Conservation (phyloP, 2,113 vertebrate genomes). For the Seriola aureovittata region DNA sequence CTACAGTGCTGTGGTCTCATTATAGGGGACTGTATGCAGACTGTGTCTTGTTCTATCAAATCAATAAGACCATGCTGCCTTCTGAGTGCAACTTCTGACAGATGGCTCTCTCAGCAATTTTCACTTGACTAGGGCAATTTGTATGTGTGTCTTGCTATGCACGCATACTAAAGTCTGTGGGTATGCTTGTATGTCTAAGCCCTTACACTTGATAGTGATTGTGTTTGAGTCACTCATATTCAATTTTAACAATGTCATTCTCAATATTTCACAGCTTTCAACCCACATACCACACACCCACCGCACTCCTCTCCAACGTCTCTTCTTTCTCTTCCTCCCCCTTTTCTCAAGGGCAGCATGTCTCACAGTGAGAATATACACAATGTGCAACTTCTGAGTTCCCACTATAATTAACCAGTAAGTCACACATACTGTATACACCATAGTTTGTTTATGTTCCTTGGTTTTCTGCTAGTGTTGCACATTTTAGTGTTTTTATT, state of each 20-base stretch:
- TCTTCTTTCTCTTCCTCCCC: not conserved
- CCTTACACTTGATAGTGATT: conserved; percentile 51
- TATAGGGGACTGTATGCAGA: conserved; percentile 51
- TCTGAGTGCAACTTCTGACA: conserved; percentile 63
- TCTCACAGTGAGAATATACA: not conserved
- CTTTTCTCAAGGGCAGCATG: conserved; percentile 21
- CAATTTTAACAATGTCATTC: conserved; percentile 70
- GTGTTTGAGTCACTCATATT: conserved; percentile 64
- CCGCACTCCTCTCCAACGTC: conserved; percentile 9
- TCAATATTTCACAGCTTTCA: conserved; percentile 56
- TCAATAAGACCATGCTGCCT: conserved; percentile 23
- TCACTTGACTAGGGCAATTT: conserved; percentile 34
- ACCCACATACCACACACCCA: not conserved
- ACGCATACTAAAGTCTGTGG: not conserved
- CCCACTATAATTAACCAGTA: too few relatives aligned
- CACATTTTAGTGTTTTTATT: too few relatives aligned
- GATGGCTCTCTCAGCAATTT: conserved; percentile 68
- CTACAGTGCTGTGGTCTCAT: conserved; percentile 37
- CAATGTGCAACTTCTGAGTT: too few relatives aligned
- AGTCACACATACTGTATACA: too few relatives aligned
- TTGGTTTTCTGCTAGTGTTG: too few relatives aligned
- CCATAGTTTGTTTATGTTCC: too few relatives aligned
- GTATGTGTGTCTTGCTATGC: not conserved
- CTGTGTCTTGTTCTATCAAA: conserved; percentile 58
- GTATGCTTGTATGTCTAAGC: conserved; percentile 13